Evolutionary conservation across 2,888 invertebrate species (phyloP), one percentile per base, ranked within the genome.

Genomic region (Eudasyphora cyanicolor): DNA sequence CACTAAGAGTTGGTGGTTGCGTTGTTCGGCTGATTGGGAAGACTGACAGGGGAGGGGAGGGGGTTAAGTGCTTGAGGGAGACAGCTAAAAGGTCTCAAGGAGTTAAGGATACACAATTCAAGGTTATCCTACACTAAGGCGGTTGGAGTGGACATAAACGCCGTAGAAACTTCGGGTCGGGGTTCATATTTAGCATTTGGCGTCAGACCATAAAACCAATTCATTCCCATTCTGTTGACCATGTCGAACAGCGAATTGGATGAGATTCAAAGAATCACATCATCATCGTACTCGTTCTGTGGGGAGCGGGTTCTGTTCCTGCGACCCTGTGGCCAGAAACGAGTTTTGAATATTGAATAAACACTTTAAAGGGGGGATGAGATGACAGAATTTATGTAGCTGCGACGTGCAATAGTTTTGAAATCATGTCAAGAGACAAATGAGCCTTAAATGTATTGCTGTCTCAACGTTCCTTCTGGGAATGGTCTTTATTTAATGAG

Each of bases 61-160:
- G 0, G 21, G 54, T 21, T 7, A 8, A 2, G 54, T 21, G 54
- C 21, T 24, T 19, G 2, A 21, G 24, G 54, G 54, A 54, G n/a
- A n/a, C n/a, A n/a, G 19, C 24, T 21, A 32, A 57, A 29, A n/a
- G 4, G 10, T 4, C 17, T 64, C 10, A 24, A 14, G 51, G 7
- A 76, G 42, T 32, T 67, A 17, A 67, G 27, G 35, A 67, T 60
- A 67, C n/a, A 67, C 19, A 76, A 24, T 57, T 76, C 67, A 69
- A 76, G 67, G 76, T 76, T 57, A 27, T 57, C 7, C n/a, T 6
- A 71, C 51, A 38, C 51, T 17, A 29, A 64, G 64, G 49, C 74
- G 60, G 14, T 29, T 17, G 49, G 29, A 21, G n/a, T n/a, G n/a
- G 49, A 45, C 27, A 29, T 45, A 14, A 45, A 29, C 27, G 19